Evolutionary conservation across 2,113 vertebrate genomes (phyloP).

Genomic region (Arizona elegans): DNA sequence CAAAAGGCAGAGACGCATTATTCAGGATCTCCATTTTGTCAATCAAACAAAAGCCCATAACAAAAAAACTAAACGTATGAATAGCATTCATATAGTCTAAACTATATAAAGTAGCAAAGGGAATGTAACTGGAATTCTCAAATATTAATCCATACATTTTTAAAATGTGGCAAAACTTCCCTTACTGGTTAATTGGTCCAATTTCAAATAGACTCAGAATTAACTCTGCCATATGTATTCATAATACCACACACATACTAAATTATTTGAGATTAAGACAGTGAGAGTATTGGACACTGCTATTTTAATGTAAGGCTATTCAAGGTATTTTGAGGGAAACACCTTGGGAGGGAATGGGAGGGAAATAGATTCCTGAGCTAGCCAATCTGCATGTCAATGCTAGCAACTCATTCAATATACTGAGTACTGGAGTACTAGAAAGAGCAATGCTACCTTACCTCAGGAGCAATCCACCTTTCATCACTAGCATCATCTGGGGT

Average conservation of each 20-base stretch:
- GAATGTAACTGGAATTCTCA: background rate
- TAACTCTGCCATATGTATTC: conserved; percentile 5
- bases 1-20: background rate
- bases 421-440: background rate
- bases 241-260: background rate
- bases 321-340: conserved; percentile 56
- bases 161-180: conserved; percentile 3
- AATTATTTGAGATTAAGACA: background rate
- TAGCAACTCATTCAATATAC: conserved; percentile 13
- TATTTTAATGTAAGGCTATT: conserved; percentile 1
- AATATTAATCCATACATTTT: conserved; percentile 13
- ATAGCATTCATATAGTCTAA: conserved; percentile 6
- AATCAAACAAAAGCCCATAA: background rate
- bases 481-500: background rate
- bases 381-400: conserved; percentile 36
- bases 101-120: conserved; percentile 6
- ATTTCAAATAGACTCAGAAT: background rate
- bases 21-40: background rate
- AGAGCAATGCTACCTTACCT: background rate
- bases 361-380: conserved; percentile 64
- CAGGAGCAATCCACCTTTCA: background rate
- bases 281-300: conserved; percentile 5
- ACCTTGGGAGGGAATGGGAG: conserved; percentile 23
- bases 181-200: background rate
- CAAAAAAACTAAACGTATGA: conserved; percentile 7